Conservation (phyloP, 2,888 invertebrate genomes). For the Aphodius granarius region DNA sequence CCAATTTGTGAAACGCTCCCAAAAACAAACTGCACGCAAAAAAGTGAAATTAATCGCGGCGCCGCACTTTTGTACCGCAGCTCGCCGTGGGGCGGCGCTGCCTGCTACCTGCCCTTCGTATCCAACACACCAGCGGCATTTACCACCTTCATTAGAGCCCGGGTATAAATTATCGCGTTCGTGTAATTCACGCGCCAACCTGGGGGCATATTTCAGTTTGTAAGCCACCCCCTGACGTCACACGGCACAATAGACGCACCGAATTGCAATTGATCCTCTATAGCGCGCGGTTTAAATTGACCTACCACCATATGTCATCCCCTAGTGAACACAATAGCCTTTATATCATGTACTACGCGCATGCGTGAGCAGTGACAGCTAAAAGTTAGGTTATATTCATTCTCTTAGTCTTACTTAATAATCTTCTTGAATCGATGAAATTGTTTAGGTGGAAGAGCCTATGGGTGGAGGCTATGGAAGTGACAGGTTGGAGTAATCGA, state of each 20-base stretch:
- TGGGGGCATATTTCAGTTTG: slow-evolving; percentile 49
- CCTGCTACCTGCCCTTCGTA: background rate
- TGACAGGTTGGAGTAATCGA: background rate
- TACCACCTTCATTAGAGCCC: slow-evolving; percentile 51
- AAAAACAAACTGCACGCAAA: background rate
- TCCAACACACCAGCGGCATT: slow-evolving; percentile 42
- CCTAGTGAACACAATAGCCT: background rate
- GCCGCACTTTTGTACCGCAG: background rate
- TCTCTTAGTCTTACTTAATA: too few relatives aligned
- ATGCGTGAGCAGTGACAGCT: too few relatives aligned
- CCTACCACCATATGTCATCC: background rate
- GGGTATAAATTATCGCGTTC: slow-evolving; percentile 50
- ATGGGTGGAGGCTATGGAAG: too few relatives aligned
- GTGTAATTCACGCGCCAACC: slow-evolving; percentile 47
- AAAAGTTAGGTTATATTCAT: too few relatives aligned
- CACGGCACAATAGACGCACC: slow-evolving; percentile 40
- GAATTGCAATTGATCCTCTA: slow-evolving; percentile 42
- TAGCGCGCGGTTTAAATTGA: slow-evolving; percentile 30
- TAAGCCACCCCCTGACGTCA: slow-evolving; percentile 34
- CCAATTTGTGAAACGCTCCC: background rate
- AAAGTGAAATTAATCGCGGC: background rate
- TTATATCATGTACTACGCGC: too few relatives aligned
- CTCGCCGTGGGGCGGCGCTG: background rate
- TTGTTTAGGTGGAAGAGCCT: background rate
- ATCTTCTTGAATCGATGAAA: background rate